A percentile compares a stretch with the other conserved stretches of the same genome.
These are phyloP conservation scores for Druceiella hillmani DNA, from an alignment of 2,888 invertebrate species.

Conservation along the genomic window DNA sequence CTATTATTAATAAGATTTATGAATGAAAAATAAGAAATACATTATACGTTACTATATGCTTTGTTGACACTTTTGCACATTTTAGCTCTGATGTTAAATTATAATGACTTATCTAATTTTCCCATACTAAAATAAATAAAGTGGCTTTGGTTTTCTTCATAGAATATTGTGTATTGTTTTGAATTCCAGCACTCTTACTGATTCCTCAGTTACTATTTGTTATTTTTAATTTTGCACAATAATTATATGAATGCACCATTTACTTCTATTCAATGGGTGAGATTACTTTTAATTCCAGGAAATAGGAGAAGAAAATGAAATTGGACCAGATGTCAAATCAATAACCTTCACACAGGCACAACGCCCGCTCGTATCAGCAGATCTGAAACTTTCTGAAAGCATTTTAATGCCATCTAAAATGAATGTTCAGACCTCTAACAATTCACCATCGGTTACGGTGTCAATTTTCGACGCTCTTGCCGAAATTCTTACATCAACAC, in stretches of 20 bases:
- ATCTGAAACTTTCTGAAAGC: constrained; percentile 47
- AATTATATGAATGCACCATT: background rate
- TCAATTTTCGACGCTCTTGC: constrained; percentile 56
- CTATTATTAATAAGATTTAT: too few species aligned
- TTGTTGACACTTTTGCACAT: too few species aligned
- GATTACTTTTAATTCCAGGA: constrained; percentile 53
- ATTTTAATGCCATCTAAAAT: constrained; percentile 44
- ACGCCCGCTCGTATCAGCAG: constrained; percentile 45
- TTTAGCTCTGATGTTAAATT: background rate
- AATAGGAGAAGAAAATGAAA: constrained; percentile 50
- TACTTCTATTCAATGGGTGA: constrained; percentile 48
- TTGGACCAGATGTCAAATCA: constrained; percentile 49
- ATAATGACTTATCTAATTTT: background rate
- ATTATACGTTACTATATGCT: too few species aligned
- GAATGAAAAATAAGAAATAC: too few species aligned
- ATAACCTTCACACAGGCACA: constrained; percentile 48
- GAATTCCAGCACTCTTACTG: too few species aligned
- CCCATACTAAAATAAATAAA: constrained; percentile 6
- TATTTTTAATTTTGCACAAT: background rate
- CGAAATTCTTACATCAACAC: constrained; percentile 52
- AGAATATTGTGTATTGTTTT: too few species aligned
- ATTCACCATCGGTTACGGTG: constrained; percentile 53
- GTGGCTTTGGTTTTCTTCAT: constrained; percentile 9
- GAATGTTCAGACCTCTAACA: constrained; percentile 52
- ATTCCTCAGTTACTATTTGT: constrained; percentile 1